Base-by-base conservation (phyloP, 2,113 vertebrate genomes). In the Catharus bicknelli region DNA sequence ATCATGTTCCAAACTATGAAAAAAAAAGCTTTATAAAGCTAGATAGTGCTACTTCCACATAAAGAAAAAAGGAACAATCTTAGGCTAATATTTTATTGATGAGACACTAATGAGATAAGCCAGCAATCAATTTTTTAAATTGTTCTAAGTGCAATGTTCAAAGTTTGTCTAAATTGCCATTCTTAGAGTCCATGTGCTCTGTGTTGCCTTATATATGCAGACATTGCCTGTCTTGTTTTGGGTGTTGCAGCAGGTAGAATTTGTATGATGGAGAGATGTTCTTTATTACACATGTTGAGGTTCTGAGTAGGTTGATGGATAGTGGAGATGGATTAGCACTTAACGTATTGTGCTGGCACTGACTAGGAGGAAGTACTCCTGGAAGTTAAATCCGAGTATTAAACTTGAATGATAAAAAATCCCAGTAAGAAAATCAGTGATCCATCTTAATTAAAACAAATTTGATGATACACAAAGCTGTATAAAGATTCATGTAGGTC, bases 31-130 rank as follows among this genome's bases (percentile, higher is more conserved):
- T 45, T 80, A 3, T 40, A 47, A 40, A 67, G 17, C 40, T 61
- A 30, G 48, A 21, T 42, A 34, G 25, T 48, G 34, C 30, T 86
- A 32, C 30, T 74, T 57, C 27, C 34, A 45, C 43, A 8, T 40
- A 47, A 64, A 50, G 57, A 67, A 76, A 79, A 54, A n/a, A 21
- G 10, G 14, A 69, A 16, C 61, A 85, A 66, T 90, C 77, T 89
- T 91, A 68, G 58, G 51, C 58, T 90, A 63, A 26, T 86, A 53
- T 80, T 87, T 79, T 90, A 89, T 91, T 92, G 84, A 85, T 94
- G 78, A 89, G 67, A 51, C 16, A n/a, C 36, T 94, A 83, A 83
- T 77, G 86, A 87, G 84, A 85, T 91, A 89, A 95, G 7, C n/a
- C 47, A 87, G 43, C 59, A 83, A 45, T 84, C 59, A 47, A 55